phyloP scores from a whole-genome alignment of 1,140 invertebrate species.

The Periplaneta americana region DNA sequence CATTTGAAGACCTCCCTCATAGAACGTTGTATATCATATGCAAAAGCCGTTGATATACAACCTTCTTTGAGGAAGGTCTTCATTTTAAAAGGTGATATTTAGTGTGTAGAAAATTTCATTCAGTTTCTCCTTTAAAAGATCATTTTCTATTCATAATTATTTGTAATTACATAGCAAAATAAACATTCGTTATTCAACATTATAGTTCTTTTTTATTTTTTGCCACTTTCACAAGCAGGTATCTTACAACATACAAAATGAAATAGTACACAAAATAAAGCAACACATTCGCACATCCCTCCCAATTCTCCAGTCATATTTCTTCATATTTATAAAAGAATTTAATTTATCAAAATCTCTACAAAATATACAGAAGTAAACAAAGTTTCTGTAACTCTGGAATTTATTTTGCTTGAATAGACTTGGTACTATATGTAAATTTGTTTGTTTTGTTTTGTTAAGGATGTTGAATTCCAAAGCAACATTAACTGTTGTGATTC shows the following conservation, averaged over 20 bases:
- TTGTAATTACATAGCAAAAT: not conserved
- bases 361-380: not conserved
- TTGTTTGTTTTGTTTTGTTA: not conserved
- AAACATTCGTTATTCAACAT: not conserved
- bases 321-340: not conserved
- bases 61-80: too few relatives aligned
- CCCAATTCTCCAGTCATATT: not conserved
- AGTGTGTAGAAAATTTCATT: too few relatives aligned
- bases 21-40: too few relatives aligned
- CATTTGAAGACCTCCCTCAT: too few relatives aligned
- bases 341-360: not conserved
- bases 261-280: not conserved
- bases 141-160: too few relatives aligned
- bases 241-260: not conserved
- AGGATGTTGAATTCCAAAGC: not conserved
- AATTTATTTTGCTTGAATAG: not conserved
- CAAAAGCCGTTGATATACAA: too few relatives aligned
- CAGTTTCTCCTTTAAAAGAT: too few relatives aligned
- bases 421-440: not conserved
- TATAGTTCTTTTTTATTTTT: not conserved
- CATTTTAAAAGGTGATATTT: too few relatives aligned
- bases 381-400: not conserved
- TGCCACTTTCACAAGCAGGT: not conserved
- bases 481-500: not conserved
- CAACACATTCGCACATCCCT: not conserved